Conservation (phyloP, 2,797 vertebrate genomes). For the Catamblyrhynchus diadema region DNA sequence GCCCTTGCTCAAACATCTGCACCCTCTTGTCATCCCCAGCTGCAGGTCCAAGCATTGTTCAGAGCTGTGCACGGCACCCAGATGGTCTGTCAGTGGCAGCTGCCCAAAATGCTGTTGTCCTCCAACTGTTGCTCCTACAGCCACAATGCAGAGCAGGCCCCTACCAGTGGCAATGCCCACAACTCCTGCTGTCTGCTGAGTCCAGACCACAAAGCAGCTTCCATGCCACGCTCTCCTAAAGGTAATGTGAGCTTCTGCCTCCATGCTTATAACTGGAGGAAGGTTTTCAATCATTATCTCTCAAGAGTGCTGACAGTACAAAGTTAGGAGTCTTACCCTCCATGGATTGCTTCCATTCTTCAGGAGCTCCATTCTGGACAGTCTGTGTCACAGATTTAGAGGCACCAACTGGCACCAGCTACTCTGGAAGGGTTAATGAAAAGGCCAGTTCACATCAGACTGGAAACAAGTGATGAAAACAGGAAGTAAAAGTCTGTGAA, state of each 20-base stretch:
- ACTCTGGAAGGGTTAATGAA: neutral
- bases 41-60: neutral
- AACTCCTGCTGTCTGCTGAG: neutral
- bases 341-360: neutral
- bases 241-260: neutral
- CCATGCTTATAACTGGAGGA: neutral
- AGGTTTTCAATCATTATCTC: neutral
- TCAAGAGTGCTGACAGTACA: neutral
- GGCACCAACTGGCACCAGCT: neutral
- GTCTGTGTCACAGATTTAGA: neutral
- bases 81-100: neutral
- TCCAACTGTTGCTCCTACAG: neutral
- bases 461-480: neutral
- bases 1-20: neutral
- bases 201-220: neutral
- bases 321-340: neutral
- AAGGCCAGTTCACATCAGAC: neutral
- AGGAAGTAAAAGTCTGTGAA: neutral
- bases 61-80: neutral
- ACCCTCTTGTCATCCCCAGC: neutral
- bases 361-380: neutral
- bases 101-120: neutral
- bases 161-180: rapidly evolving
- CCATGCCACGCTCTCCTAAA: neutral
- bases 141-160: neutral